These are phyloP conservation scores for Gila robusta DNA, from an alignment of 2,797 vertebrate genomes.

Conservation along the genomic window DNA sequence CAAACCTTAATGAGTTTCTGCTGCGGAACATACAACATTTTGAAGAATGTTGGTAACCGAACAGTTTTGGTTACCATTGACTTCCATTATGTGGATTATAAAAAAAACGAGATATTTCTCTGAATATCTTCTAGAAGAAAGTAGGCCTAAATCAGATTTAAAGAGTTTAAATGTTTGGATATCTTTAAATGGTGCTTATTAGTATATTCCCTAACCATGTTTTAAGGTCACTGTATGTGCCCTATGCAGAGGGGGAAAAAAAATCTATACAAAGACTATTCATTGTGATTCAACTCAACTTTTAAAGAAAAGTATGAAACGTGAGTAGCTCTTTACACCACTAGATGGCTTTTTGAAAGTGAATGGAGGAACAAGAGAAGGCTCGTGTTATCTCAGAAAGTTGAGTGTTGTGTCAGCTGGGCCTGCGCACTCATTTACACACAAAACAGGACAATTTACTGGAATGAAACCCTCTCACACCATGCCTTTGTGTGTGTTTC, in stretches of 20 bases:
- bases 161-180: not conserved
- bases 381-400: conserved; percentile 20
- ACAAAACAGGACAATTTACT: conserved; percentile 31
- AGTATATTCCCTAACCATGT: not conserved
- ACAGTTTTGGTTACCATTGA: not conserved
- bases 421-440: conserved; percentile 15
- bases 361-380: conserved; percentile 28
- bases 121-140: not conserved
- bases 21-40: not conserved
- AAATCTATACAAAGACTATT: conserved; percentile 12
- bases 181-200: not conserved
- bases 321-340: conserved; percentile 31
- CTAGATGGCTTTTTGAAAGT: conserved; percentile 45
- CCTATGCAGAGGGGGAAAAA: not conserved
- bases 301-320: not conserved
- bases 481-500: conserved; percentile 20
- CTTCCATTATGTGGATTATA: not conserved
- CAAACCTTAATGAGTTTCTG: not conserved
- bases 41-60: not conserved
- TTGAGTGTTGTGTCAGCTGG: conserved; percentile 51
- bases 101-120: not conserved
- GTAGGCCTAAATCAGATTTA: not conserved
- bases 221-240: not conserved
- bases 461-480: conserved; percentile 41
- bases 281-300: conserved; percentile 10